phyloP scores from a whole-genome alignment of 2,797 vertebrate genomes.

The Bufotes viridis region DNA sequence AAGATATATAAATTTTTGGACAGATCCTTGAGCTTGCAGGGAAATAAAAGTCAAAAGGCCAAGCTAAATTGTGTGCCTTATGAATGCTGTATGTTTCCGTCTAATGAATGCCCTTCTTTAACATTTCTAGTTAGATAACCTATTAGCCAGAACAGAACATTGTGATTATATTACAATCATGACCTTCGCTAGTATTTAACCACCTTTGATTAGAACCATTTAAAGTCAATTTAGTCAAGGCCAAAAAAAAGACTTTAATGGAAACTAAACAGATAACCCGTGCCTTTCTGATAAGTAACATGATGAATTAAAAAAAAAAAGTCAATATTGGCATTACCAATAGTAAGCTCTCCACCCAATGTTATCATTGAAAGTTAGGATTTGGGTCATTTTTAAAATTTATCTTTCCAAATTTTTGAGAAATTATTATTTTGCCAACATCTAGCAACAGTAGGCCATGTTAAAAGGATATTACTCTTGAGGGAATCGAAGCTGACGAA shows the following conservation, averaged over 20 bases:
- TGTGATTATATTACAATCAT: conserved; percentile 9
- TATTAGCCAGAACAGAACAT: neutral
- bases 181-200: conserved; percentile 35
- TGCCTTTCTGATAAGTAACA: neutral
- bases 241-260: conserved; percentile 36
- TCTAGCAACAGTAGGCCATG: no score
- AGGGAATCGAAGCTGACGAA: no score
- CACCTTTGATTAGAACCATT: conserved; percentile 11
- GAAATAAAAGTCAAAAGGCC: neutral
- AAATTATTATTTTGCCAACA: neutral
- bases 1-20: conserved; percentile 29
- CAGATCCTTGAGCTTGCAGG: neutral
- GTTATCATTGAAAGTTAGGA: neutral
- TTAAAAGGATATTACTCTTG: no score
- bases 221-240: neutral
- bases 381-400: neutral
- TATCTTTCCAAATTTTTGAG: neutral
- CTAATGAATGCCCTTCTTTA: neutral
- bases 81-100: neutral
- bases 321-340: neutral
- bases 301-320: neutral
- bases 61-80: neutral
- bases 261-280: conserved; percentile 31
- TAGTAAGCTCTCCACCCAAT: neutral
- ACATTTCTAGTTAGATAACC: conserved; percentile 27